Base-by-base conservation (phyloP, 2,113 vertebrate genomes). In the Bufo bufo region DNA sequence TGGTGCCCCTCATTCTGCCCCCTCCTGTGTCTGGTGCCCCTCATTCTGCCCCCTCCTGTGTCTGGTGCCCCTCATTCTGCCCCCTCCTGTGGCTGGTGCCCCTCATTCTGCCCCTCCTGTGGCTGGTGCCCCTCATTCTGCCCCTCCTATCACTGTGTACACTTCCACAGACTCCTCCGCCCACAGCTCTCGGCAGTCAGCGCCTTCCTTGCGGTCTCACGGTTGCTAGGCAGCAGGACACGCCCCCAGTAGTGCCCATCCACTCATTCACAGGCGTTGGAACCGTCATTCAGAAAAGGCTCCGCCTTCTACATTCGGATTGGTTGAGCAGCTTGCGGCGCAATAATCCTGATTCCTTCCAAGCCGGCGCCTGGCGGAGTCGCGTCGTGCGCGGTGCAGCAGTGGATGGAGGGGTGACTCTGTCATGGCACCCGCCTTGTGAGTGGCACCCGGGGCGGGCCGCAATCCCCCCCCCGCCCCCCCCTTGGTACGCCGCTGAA, bases 221-320 rank as follows among this genome's bases (percentile, higher is more conserved):
- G 2, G 77, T 87, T 87, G 77, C 85, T 54, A 58, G 61, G 85
- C 19, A 52, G 65, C 77, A 49, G 50, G 45, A 33, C 85, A 63
- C 75, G 85, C 85, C 71, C 45, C 43, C 43, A 16, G 43, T 49
- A 74, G 14, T 14, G 71, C 14, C 49, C 50, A 50, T 56, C 50
- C 14, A 12, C 11, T 47, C 79, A 0, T 3, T 6, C 0, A 14
- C 3, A 12, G 8, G 16, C 3, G 19, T 12, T 4, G 16, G 8
- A 9, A 17, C 33, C 17, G 16, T 5, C 33, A 59, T 3, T 49
- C 66, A 11, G 4, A 2, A 56, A 3, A 13, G 12, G 6, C 65
- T 58, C 58, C 74, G 59, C 85, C 63, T 33, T 16, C 1, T 23
- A 5, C 2, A 2, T 23, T 23, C 10, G 71, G 66, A 75, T 87